Base-by-base conservation (phyloP, 1,140 invertebrate genomes). In the Meloidogyne floridensis region DNA sequence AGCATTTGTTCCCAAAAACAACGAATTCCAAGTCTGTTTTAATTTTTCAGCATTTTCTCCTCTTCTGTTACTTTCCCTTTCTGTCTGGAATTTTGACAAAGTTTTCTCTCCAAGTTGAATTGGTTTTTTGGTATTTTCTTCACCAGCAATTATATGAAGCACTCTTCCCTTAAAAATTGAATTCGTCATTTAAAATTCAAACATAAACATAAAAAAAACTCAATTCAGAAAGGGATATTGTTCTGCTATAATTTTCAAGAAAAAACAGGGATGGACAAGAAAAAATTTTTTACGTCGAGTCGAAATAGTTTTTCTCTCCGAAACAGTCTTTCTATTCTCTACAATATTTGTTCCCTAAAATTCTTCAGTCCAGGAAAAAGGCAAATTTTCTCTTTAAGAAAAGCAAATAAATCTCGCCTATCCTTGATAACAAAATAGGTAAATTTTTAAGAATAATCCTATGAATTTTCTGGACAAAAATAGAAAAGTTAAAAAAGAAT, bases 1-100 rank as follows among this genome's bases (percentile, higher is more conserved):
- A 4, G 96, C 95, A 92, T 98, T 95, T 42, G 94, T 93, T 0
- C 96, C 96, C 59, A 99, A 91, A 90, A 99, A 99, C 10, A 99
- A 89, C 0, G 95, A 93, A 91, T 99, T 99, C 97, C 97, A 99
- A 90, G 96, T 98, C 88, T 96, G 94, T 53, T 43, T 54, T 72
- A 0, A 94, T 93, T 53, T 87, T 43, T 3, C 72, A 83, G 20
- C 82, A 81, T 77, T 89, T 53, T 84, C 80, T n/a, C 93, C 92
- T 91, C 97, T 98, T 80, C 93, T 90, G 90, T 96, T 93, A 59
- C 93, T 90, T 15, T 93, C 93, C 91, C 97, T 96, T 87, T 96
- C 94, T 84, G 95, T 93, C 90, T 98, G 98, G 84, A 93, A 97
- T 65, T 81, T 80, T 9, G 85, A 87, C 32, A 84, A 59, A 51